Evolutionary conservation across 1,140 invertebrate species (phyloP), one percentile per base, ranked within the genome.

Genomic region (Drosophila sp.): DNA sequence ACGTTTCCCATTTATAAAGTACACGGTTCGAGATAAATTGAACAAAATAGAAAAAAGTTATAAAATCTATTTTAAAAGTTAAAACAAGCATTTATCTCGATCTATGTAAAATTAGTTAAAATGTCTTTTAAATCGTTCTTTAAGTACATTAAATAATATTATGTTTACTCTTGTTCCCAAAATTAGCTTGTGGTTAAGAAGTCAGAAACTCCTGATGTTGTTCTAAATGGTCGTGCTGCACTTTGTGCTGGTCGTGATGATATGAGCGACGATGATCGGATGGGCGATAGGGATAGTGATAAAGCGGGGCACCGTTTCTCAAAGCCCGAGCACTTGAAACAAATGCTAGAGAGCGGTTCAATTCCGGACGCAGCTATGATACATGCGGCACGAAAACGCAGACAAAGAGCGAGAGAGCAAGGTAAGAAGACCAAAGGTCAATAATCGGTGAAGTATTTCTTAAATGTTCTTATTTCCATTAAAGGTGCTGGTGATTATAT

Each of bases 331-430:
- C 94, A 94, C 78, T 93, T 96, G 57, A 95, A 95, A 87, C 93
- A 94, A 78, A 93, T 96, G 66, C 89, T 97, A 64, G 95, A 97
- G 92, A 96, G 95, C 92, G 98, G 98, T 48, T 95, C 95, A 78
- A 99, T 99, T 87, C 98, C 98, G 14, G 97, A 99, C 94, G 97
- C 98, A 7, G 97, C 97, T 38, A 96, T 98, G 93, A 99, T 99
- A 91, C 98, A 99, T 93, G 97, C 97, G 66, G 97, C 97, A 16
- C 94, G 98, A 78, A 99, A 99, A 93, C 95, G 96, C 71, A 94
- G 98, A 79, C 97, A 99, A 93, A 95, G 97, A 93, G 97, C 91
- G 4, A 72, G 91, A 21, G 91, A 92, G 40, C 87, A 91, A 57
- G 91, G 91, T 92, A 79, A 36, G 13, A 79, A 36, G 13, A 8